Base-by-base conservation (phyloP, 2,797 vertebrate species). In the Siniperca obscura region DNA sequence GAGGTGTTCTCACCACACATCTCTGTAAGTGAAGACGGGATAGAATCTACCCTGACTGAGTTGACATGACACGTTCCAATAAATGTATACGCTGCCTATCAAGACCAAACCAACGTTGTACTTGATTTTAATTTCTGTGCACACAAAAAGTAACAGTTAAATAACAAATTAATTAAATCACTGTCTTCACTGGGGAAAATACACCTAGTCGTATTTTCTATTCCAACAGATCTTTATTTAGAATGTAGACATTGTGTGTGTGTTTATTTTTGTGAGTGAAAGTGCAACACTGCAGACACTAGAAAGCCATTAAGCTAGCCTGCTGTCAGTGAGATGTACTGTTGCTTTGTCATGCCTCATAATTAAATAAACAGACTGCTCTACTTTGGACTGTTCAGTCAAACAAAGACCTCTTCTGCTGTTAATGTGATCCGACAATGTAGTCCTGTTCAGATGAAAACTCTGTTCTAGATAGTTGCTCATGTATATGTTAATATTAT, bases 141-240 rank as follows among this genome's bases (percentile, higher is more conserved):
- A 70, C 48, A 70, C 65, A 73, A 73, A 74, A 61, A 59, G n/a
- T 50, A 66, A 57, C 38, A 76, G 59, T 73, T 79, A 81, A 84
- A 72, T 50, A 70, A 70, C 62, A 74, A 86, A 71, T 81, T 38
- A 78, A 57, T 73, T 70, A 67, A 84, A 78, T 70, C 46, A 69
- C 59, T 44, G 40, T 78, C 53, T 77, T 78, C 76, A 81, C 80
- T 57, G 55, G 73, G 80, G 83, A 76, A 77, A 85, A 78, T 12
- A 53, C 64, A 78, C n/a, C 44, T 56, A 62, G 77, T 75, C 85
- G 83, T 89, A 81, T 83, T 90, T 90, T 81, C 50, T 76, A 68
- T 86, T 91, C 78, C 44, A 87, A 89, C 8, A 84, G 81, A 90
- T 90, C 85, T 92, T 91, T 86, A 89, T 91, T 88, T 91, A 90